A percentile compares a stretch with the other conserved stretches of the same genome.
These are phyloP conservation scores for Philypnodon macrostomus DNA, from an alignment of 2,797 vertebrate genomes.

Conservation along the genomic window DNA sequence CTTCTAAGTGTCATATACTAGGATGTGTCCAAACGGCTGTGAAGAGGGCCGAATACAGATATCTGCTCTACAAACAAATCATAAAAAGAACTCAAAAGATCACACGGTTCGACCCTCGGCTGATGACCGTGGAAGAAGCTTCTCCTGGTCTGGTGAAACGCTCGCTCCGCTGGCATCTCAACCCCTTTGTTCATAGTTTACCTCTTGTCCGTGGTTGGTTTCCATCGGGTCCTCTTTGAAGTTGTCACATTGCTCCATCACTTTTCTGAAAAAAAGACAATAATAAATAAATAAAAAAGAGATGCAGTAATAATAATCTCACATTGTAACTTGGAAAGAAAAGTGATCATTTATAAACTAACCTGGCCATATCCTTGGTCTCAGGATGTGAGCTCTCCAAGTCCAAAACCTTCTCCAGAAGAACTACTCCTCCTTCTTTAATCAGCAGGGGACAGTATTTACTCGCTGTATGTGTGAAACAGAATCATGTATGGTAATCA, in stretches of 20 bases:
- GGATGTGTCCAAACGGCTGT: constrained; percentile 41
- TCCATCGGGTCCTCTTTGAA: constrained; percentile 98
- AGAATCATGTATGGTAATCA: not conserved
- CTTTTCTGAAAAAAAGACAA: constrained; percentile 79
- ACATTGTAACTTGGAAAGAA: not conserved
- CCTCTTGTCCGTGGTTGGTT: constrained; percentile 80
- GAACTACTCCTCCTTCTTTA: constrained; percentile 90
- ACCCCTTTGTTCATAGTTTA: constrained; percentile 75
- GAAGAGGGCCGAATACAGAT: constrained; percentile 45
- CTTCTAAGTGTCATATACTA: constrained; percentile 48
- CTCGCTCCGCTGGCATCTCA: constrained; percentile 43
- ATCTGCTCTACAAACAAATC: constrained; percentile 55
- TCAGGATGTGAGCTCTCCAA: constrained; percentile 86
- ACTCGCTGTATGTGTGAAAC: constrained; percentile 74
- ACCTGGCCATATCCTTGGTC: constrained; percentile 97
- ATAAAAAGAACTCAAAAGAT: constrained; percentile 29
- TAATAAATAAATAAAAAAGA: not conserved
- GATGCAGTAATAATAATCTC: too few relatives aligned
- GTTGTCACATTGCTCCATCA: constrained; percentile 92
- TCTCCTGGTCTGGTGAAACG: constrained; percentile 26
- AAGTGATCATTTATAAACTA: constrained; percentile 19
- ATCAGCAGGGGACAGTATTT: constrained; percentile 96
- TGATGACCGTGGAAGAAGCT: constrained; percentile 50
- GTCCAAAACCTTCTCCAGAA: constrained; percentile 86
- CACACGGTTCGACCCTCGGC: constrained; percentile 51